Base-by-base conservation (phyloP, 2,797 vertebrate species). In the Parambassis ranga region DNA sequence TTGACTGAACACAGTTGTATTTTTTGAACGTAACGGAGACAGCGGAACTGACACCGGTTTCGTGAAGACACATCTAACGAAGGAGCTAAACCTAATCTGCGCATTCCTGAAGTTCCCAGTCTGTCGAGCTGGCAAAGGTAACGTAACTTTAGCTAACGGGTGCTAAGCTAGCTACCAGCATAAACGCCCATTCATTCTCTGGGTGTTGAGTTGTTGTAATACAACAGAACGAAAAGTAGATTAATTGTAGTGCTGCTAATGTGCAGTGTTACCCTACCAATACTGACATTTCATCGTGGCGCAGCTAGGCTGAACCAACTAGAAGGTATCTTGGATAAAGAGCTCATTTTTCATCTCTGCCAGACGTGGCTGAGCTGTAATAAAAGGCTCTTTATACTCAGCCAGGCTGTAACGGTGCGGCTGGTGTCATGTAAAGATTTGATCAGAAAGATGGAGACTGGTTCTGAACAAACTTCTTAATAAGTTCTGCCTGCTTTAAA, bases 71-170 rank as follows among this genome's bases (percentile, higher is more conserved):
- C 44, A 2, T 50, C 38, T 15, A 33, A 42, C 18, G 35, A 41
- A 57, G 41, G 39, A 69, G 39, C 18, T 18, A 56, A n/a, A 43
- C 10, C 1, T 4, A 16, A 64, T 50, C 65, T 32, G 2, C 39
- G 18, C 49, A 26, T 48, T 65, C 32, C 51, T 67, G 64, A 66
- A 85, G 77, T 77, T 80, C 35, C 15, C 20, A 1, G 57, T 50
- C 19, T 70, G 83, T 83, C 81, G 84, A 83, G 76, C 65, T 87
- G 78, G 75, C 77, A 75, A 11, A 87, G 87, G 85, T 87, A 80
- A 82, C 1, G 63, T 28, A 58, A 9, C 19, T 27, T 20, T 38
- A 53, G 58, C 47, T 69, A 52, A 41, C 10, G 6, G 31, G 0
- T 11, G 22, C 26, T 32, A 71, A 43, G 53, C 68, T 32, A 58